Evolutionary conservation across 2,113 vertebrate genomes (phyloP).

Genomic region (Grantiella picta): DNA sequence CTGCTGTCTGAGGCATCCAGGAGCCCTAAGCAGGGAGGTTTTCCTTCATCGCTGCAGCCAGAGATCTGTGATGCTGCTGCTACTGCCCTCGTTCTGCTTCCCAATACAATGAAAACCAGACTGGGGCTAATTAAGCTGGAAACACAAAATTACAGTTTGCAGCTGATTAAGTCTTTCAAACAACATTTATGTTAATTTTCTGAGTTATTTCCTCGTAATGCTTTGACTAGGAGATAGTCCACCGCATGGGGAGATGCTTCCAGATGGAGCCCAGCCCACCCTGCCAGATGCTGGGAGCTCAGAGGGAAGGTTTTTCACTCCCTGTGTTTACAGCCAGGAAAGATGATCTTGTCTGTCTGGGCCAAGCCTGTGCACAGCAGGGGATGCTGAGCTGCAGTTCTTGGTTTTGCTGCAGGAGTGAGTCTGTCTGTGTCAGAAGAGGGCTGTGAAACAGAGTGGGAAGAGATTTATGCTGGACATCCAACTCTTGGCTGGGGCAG

Average conservation of each 20-base stretch:
- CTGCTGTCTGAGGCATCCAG: background rate
- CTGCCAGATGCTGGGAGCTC: background rate
- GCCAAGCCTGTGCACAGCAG: background rate
- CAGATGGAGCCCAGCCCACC: background rate
- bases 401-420: background rate
- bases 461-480: background rate
- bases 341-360: background rate
- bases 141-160: background rate
- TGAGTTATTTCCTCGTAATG: constrained; percentile 8
- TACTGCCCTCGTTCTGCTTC: background rate
- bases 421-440: background rate
- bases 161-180: constrained; percentile 38
- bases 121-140: background rate
- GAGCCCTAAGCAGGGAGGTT: background rate
- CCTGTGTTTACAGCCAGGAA: background rate
- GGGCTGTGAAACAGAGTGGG: background rate
- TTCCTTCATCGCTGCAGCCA: background rate
- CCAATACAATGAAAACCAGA: background rate
- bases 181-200: background rate
- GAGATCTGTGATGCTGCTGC: background rate
- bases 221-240: background rate
- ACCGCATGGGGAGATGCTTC: background rate
- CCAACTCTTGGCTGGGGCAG: background rate
- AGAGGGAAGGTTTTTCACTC: background rate
- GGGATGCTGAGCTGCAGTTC: background rate